Evolutionary conservation across 2,113 vertebrate species (phyloP), one percentile per base, ranked within the genome.

Genomic region (Oryzias curvinotus): DNA sequence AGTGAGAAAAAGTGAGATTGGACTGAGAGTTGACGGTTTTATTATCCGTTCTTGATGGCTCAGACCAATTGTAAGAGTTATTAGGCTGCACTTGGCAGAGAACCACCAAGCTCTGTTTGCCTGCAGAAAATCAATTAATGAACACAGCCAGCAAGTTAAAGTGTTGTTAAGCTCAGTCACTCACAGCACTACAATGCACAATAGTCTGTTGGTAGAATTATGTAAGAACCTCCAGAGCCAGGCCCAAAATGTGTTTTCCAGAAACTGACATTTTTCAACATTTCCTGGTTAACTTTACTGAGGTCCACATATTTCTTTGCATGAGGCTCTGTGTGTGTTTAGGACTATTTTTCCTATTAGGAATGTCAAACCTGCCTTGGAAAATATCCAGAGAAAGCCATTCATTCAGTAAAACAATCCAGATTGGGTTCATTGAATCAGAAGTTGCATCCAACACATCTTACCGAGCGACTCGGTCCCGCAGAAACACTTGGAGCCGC

Each of bases 161-260:
- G 65, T 61, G 61, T 60, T 76, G 49, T 73, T 71, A 43, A 42
- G 65, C 52, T 55, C 50, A 55, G 50, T 58, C 65, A 57, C 54
- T 60, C 67, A 52, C 66, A 26, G 17, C 65, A 73, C 65, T 65
- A 83, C 73, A 86, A 84, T 73, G 65, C 43, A 70, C 81, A 70
- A 68, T 69, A 66, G 80, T 51, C 61, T 15, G 68, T 57, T 43
- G 62, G 63, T 54, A 58, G 52, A 58, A 59, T 88, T 86, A 89
- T 82, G 79, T 82, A 84, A 85, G 80, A 66, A 52, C 44, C 56
- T 45, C 48, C 19, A 62, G 41, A 60, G 61, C 55, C 51, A 59
- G 51, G 77, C 57, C 56, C 70, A 85, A 70, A 86, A 88, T 89
- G 77, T 78, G 57, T 87, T 86, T 85, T 87, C 72, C 78, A 89